Base-by-base conservation (phyloP, 1,140 invertebrate genomes). In the Hyphantria cunea region DNA sequence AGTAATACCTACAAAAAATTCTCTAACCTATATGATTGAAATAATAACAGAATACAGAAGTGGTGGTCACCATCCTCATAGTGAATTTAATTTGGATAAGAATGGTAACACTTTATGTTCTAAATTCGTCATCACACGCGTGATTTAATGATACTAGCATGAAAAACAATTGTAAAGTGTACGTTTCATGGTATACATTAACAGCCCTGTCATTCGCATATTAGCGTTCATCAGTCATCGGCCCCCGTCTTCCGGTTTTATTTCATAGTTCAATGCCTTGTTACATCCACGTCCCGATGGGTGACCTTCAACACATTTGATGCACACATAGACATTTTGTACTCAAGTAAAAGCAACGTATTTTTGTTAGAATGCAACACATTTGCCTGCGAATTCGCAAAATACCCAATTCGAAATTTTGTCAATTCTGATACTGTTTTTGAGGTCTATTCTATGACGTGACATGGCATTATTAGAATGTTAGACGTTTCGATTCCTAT, bases 181-280 rank as follows among this genome's bases (percentile, higher is more conserved):
- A 25, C 17, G 17, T 25, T 31, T 39, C 1, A 13, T 37, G 10
- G 13, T 8, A 41, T 1, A 58, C 42, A 37, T 44, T 49, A 63
- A 12, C 73, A 82, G 48, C 76, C 78, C 77, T 80, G 74, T 6
- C 51, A 48, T 52, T 56, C 45, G 53, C 49, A 53, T 63, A 75
- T 71, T 82, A 77, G 65, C 64, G 73, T 70, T 74, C 79, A 80
- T 84, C 82, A 82, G 84, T 84, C 84, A 83, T 80, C 77, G 78
- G 82, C 83, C 81, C 71, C 74, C 54, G 70, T 58, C 75, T 88
- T 86, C 84, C 82, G 82, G 80, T 72, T 78, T 58, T 76, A 78
- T 78, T 77, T 76, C 74, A 78, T 79, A 80, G 85, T 87, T 87
- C 83, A 87, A 80, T 85, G 84, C 72, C 82, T 87, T 72, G 66